phyloP scores from a whole-genome alignment of 2,113 vertebrate genomes.

The Cyprinus carpio region DNA sequence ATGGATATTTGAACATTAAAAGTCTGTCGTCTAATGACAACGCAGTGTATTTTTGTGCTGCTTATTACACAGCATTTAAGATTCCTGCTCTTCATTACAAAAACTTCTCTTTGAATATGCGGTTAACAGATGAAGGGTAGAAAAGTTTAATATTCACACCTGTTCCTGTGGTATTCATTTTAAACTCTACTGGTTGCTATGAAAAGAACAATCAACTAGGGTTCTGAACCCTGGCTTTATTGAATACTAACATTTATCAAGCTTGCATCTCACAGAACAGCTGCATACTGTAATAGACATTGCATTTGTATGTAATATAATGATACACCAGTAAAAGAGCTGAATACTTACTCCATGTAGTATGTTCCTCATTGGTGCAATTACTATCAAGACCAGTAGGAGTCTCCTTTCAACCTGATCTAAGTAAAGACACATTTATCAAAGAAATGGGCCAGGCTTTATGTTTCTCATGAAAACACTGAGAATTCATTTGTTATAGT shows the following conservation, averaged over 20 bases:
- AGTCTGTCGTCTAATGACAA: constrained; percentile 15
- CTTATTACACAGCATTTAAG: constrained; percentile 33
- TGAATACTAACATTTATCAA: background rate
- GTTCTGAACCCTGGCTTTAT: background rate
- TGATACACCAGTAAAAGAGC: too few relatives aligned
- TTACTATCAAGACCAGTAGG: too few relatives aligned
- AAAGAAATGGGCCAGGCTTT: too few relatives aligned
- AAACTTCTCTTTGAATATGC: constrained; percentile 16
- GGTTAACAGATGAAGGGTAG: background rate
- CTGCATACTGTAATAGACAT: too few relatives aligned
- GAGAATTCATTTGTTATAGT: too few relatives aligned
- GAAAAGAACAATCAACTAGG: background rate
- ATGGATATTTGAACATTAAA: constrained; percentile 31
- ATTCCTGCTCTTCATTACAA: constrained; percentile 1
- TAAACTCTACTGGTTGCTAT: background rate
- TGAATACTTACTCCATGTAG: too few relatives aligned
- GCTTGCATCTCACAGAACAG: background rate
- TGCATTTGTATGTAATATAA: too few relatives aligned
- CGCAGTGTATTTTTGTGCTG: constrained; percentile 47
- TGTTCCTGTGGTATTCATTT: constrained; percentile 26
- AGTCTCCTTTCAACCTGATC: too few relatives aligned
- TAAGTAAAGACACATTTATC: too few relatives aligned
- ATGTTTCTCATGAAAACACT: too few relatives aligned
- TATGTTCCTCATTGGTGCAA: too few relatives aligned
- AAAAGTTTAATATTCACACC: constrained; percentile 17